phyloP scores from a whole-genome alignment of 2,113 vertebrate species.

The Micromys minutus region DNA sequence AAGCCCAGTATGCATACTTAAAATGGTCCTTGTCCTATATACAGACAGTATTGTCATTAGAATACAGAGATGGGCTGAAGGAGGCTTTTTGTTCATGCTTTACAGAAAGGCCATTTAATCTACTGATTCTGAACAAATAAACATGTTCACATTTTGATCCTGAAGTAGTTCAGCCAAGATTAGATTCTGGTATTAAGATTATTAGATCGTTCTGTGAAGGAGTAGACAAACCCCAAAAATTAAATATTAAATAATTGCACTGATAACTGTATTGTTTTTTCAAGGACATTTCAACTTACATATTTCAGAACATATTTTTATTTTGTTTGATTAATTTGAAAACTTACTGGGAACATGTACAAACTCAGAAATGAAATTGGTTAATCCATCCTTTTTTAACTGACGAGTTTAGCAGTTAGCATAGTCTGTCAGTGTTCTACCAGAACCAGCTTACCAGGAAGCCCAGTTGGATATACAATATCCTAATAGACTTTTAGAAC shows the following conservation, averaged over 20 bases:
- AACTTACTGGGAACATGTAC: not conserved
- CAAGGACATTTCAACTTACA: conserved; percentile 17
- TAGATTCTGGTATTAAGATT: conserved; percentile 19
- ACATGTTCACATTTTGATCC: conserved; percentile 41
- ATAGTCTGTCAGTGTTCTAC: not conserved
- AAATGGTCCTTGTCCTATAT: conserved; percentile 85
- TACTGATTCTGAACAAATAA: conserved; percentile 47
- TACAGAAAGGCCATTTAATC: conserved; percentile 74
- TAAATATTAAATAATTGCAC: conserved; percentile 46
- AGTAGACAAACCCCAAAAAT: conserved; percentile 31
- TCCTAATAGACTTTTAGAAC: conserved; percentile 13
- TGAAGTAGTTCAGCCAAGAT: conserved; percentile 18
- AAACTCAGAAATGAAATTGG: conserved; percentile 51
- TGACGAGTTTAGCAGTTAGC: not conserved
- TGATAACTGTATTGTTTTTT: not conserved
- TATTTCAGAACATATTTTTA: conserved; percentile 45
- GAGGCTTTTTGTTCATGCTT: conserved; percentile 64
- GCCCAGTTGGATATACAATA: conserved; percentile 4
- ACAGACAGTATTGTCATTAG: conserved; percentile 78
- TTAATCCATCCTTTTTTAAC: not conserved
- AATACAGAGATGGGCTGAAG: conserved; percentile 43
- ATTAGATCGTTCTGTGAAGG: conserved; percentile 8
- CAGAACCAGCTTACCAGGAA: not conserved
- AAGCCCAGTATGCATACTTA: conserved; percentile 84
- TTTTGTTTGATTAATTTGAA: conserved; percentile 44